A percentile compares a stretch with the other conserved stretches of the same genome.
Conservation (phyloP, 2,888 invertebrate genomes). For the Apomyelois bistriatella region DNA sequence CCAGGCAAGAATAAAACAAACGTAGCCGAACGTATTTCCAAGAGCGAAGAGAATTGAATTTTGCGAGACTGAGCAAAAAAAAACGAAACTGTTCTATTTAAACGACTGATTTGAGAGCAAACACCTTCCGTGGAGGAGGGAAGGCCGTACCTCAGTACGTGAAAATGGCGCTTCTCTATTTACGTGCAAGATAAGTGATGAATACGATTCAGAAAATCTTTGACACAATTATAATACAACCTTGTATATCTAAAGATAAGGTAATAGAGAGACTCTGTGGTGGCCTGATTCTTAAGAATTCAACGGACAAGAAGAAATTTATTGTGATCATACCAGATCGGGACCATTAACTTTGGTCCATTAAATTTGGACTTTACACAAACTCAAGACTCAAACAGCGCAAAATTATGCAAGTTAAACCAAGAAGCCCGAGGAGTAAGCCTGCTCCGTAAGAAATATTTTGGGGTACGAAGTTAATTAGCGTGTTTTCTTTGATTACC, state of each 20-base stretch:
- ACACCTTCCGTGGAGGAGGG: conserved; percentile 47
- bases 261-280: too few species aligned
- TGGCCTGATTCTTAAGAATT: too few species aligned
- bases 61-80: conserved; percentile 45
- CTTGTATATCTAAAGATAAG: too few species aligned
- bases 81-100: conserved; percentile 70
- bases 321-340: too few species aligned
- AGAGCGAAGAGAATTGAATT: conserved; percentile 58
- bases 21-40: conserved; percentile 53
- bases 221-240: too few species aligned
- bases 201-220: too few species aligned
- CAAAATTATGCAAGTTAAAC: conserved; percentile 26
- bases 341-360: too few species aligned
- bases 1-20: conserved; percentile 48
- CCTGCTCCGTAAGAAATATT: conserved; percentile 48
- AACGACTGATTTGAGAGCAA: conserved; percentile 74
- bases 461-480: conserved; percentile 68
- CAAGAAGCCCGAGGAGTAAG: conserved; percentile 20
- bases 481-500: conserved; percentile 77
- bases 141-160: conserved; percentile 51
- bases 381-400: too few species aligned
- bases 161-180: conserved; percentile 17
- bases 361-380: too few species aligned
- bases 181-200: background rate
- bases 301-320: too few species aligned